Percentiles rank a stretch among this genome's conserved stretches.
phyloP scores from a whole-genome alignment of 2,113 vertebrate species.

The Otis tarda region DNA sequence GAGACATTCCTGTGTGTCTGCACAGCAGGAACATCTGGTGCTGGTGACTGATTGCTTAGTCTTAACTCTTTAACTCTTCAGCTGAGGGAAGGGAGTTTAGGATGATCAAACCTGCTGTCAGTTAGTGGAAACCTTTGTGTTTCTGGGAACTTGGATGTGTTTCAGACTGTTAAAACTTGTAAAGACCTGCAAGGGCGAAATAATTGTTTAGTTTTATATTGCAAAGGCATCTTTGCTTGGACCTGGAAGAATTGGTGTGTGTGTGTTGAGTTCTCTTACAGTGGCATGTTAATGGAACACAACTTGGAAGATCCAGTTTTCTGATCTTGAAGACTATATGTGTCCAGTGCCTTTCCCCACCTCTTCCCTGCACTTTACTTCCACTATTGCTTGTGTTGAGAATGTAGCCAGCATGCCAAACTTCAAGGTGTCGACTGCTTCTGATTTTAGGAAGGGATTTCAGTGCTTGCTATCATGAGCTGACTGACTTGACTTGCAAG shows the following conservation, averaged over 20 bases:
- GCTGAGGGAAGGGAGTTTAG: background rate
- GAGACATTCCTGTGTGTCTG: background rate
- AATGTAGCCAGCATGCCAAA: background rate
- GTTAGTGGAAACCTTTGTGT: background rate
- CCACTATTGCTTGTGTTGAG: background rate
- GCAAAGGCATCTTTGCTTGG: background rate
- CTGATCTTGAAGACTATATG: background rate
- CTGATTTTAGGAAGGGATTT: slow-evolving; percentile 52
- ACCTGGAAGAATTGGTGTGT: background rate
- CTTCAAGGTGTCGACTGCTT: background rate
- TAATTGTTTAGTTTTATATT: background rate
- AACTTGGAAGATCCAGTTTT: background rate
- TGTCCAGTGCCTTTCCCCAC: background rate
- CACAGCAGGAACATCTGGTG: background rate
- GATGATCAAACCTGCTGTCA: background rate
- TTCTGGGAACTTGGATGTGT: background rate
- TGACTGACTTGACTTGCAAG: slow-evolving; percentile 41
- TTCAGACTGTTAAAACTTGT: background rate
- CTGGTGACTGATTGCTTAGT: background rate
- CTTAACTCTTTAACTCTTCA: background rate
- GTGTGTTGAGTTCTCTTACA: background rate
- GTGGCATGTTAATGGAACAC: background rate
- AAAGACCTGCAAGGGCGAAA: background rate
- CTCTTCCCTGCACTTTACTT: background rate
- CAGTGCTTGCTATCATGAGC: slow-evolving; percentile 12